These are phyloP conservation scores for Hyaena hyaena DNA, from an alignment of 2,113 vertebrate genomes.

Conservation along the genomic window DNA sequence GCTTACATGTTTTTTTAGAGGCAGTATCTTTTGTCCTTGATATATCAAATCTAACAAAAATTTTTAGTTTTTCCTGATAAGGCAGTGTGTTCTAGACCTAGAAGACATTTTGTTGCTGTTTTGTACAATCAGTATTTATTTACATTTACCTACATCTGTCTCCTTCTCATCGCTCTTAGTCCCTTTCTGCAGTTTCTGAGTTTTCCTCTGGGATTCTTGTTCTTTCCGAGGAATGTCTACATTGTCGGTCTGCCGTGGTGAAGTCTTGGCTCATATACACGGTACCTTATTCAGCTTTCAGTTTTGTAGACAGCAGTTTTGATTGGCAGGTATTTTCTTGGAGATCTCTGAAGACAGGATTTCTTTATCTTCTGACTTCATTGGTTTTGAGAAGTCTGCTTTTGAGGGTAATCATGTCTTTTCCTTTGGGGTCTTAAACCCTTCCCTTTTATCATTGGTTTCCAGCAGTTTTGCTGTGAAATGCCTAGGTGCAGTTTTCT, in stretches of 20 bases:
- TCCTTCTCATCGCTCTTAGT: background rate
- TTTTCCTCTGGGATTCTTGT: background rate
- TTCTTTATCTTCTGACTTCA: background rate
- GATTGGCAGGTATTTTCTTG: background rate
- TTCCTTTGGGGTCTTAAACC: background rate
- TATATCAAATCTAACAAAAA: background rate
- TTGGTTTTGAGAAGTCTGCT: background rate
- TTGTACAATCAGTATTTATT: background rate
- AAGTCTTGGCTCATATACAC: background rate
- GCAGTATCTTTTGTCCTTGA: background rate
- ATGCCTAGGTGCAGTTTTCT: background rate
- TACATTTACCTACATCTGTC: background rate
- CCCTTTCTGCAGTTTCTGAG: background rate
- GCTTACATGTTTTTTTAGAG: background rate
- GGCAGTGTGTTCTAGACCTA: background rate
- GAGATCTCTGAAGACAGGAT: background rate
- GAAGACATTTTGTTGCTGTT: background rate
- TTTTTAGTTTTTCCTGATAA: background rate
- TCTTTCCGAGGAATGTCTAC: background rate
- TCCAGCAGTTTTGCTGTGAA: background rate
- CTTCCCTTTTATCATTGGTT: background rate
- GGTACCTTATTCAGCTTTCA: background rate
- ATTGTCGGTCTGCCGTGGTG: background rate
- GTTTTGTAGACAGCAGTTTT: background rate
- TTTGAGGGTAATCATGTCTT: background rate